Conservation (phyloP, 2,888 invertebrate genomes). For the Cecidostiba fungosa region DNA sequence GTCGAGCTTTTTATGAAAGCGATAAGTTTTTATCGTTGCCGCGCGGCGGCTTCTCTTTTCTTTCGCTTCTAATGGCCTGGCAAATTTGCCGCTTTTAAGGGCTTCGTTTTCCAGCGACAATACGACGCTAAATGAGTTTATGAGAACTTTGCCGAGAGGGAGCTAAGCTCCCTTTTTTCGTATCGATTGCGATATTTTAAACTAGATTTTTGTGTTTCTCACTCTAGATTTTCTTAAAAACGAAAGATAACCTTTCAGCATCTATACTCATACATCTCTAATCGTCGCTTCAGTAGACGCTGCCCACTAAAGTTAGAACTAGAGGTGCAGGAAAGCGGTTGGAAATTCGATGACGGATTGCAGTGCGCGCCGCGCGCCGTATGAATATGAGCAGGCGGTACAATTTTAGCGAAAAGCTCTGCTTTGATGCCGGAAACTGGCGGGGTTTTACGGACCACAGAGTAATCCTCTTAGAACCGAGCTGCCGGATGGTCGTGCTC, state of each 20-base stretch:
- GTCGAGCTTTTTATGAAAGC: slow-evolving; percentile 52
- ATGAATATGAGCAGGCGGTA: slow-evolving; percentile 50
- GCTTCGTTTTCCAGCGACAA: slow-evolving; percentile 24
- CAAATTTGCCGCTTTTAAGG: slow-evolving; percentile 41
- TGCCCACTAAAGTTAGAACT: background rate
- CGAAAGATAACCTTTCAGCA: no score
- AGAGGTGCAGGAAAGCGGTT: slow-evolving; percentile 5
- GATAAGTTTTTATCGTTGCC: slow-evolving; percentile 61
- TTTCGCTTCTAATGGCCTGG: slow-evolving; percentile 26
- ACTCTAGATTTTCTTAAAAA: background rate
- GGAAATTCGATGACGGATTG: slow-evolving; percentile 49
- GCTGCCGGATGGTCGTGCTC: slow-evolving; percentile 59
- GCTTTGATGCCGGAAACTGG: slow-evolving; percentile 69
- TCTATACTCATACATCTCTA: background rate
- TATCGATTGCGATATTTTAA: background rate
- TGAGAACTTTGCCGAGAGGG: background rate
- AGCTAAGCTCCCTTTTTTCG: background rate
- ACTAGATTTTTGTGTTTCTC: background rate
- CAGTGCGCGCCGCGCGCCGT: background rate
- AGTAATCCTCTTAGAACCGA: slow-evolving; percentile 74
- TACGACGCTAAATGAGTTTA: slow-evolving; percentile 10
- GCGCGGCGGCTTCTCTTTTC: slow-evolving; percentile 22
- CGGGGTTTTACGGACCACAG: slow-evolving; percentile 72
- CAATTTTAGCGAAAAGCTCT: slow-evolving; percentile 68
- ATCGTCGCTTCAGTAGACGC: slow-evolving; percentile 1